Base-by-base conservation (phyloP, 2,797 vertebrate species). In the Erithacus rubecula region DNA sequence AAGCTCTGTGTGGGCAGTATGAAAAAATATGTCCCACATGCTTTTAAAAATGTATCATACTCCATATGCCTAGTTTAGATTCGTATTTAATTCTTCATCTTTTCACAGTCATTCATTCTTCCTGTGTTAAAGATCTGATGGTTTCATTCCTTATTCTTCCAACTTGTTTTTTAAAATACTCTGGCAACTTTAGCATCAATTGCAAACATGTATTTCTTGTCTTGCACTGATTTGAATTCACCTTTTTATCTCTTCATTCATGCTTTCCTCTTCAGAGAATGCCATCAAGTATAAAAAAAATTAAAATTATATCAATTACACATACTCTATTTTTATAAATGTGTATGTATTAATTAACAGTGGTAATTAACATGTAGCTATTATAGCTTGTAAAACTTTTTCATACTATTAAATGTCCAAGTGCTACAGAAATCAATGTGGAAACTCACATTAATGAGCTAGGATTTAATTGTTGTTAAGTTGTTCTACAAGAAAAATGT, bases 221-320 rank as follows among this genome's bases (percentile, higher is more conserved):
- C 56, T 75, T 91, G 74, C 64, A 49, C 52, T 39, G 29, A 55
- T 34, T 89, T 77, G 83, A 94, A 96, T 94, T 96, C 78, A 95
- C 26, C 58, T 87, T 97, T 96, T 97, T n/a, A 78, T 95, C 89
- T 96, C 69, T 85, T 92, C 94, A 96, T 91, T 97, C 56, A 87
- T 82, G 71, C 80, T 93, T 97, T 96, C 67, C 67, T 96, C 91
- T 97, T 97, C 96, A 95, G 70, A 95, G 72, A 55, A 83, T 39
- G 24, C 13, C 20, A 72, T 34, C 8, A 34, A 72, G 14, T 56
- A 47, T 39, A 2, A 51, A 43, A 14, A 3, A 60, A 43, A 10
- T 17, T 7, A 23, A 37, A 90, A 91, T 88, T 63, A n/a, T 30
- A 87, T 83, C 44, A 55, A 81, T 92, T 95, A 87, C 49, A 95